Base-by-base conservation (phyloP, 2,113 vertebrate genomes). In the Origma solitaria region DNA sequence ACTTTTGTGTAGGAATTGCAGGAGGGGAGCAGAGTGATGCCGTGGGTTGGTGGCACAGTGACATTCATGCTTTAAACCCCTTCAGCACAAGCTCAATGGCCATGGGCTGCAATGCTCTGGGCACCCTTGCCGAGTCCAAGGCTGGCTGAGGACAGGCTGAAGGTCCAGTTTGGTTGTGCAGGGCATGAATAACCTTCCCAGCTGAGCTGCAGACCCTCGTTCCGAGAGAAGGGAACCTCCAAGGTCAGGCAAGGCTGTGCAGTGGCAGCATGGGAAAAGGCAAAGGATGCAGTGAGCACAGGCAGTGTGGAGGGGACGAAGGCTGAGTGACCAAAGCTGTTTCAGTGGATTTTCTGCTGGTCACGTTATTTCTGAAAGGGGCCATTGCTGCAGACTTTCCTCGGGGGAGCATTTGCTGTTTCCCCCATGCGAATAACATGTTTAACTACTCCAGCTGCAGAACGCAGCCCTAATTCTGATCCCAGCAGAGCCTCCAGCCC, bases 51-150 rank as follows among this genome's bases (percentile, higher is more conserved):
- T 40, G 42, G 37, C 77, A 80, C 50, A 56, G 17, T 66, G 76
- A 80, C 47, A 82, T 62, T 85, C 38, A 44, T 70, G 47, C 37
- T 93, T 91, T 93, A 66, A 93, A 75, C 81, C 79, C 72, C n/a
- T 81, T 70, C 62, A 95, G 71, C 47, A 60, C 38, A 23, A 33
- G 50, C 37, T 83, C 88, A 68, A 51, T 53, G 79, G 62, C 56
- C 62, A 73, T 80, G 66, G 91, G 88, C 82, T n/a, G 69, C 49
- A 58, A 9, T 24, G 56, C 64, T 87, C 33, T 60, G 88, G 71
- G n/a, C 38, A n/a, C 71, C 75, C 81, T 79, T 91, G 79, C 87
- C 86, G 87, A 81, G 65, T 71, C 79, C 93, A 85, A 73, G 21
- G 62, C 35, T 70, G 25, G 2, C 50, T 54, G 84, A 80, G 70